These are phyloP conservation scores for Ypsolopha sequella DNA, from an alignment of 2,888 invertebrate species.

Conservation along the genomic window DNA sequence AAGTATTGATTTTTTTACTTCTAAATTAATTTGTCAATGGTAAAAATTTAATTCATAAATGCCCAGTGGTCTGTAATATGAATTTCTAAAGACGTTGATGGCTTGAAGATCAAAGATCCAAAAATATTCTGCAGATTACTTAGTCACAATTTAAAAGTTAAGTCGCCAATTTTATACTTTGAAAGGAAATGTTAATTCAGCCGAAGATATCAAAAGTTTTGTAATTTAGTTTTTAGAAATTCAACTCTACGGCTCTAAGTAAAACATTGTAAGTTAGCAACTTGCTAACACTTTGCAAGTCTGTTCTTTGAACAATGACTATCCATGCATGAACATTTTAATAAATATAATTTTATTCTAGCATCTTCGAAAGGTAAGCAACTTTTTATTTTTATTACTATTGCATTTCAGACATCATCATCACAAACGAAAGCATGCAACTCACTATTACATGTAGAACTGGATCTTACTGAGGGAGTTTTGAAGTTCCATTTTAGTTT, in stretches of 20 bases:
- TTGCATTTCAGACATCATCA: conserved; percentile 57
- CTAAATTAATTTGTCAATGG: not conserved
- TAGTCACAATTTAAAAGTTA: too few species aligned
- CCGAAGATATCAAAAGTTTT: not conserved
- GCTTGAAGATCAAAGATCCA: too few species aligned
- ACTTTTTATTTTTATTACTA: conserved; percentile 26
- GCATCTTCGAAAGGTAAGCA: conserved; percentile 26
- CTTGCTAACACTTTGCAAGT: too few species aligned
- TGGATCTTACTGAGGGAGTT: conserved; percentile 7
- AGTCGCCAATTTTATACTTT: too few species aligned
- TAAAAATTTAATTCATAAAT: too few species aligned
- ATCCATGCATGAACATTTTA: conserved; percentile 8
- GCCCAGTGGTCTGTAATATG: too few species aligned
- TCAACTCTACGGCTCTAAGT: too few species aligned
- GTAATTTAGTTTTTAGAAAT: not conserved
- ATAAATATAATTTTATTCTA: conserved; percentile 12
- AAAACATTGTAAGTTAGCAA: too few species aligned
- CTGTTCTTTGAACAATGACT: too few species aligned
- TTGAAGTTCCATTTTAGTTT: not conserved
- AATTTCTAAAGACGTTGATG: too few species aligned
- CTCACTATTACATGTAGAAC: conserved; percentile 45
- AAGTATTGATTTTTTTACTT: conserved; percentile 11
- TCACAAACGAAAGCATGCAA: conserved; percentile 52
- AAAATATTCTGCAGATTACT: too few species aligned
- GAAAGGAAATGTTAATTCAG: too few species aligned